Conservation (phyloP, 2,113 vertebrate species). For the Rattus rattus region DNA sequence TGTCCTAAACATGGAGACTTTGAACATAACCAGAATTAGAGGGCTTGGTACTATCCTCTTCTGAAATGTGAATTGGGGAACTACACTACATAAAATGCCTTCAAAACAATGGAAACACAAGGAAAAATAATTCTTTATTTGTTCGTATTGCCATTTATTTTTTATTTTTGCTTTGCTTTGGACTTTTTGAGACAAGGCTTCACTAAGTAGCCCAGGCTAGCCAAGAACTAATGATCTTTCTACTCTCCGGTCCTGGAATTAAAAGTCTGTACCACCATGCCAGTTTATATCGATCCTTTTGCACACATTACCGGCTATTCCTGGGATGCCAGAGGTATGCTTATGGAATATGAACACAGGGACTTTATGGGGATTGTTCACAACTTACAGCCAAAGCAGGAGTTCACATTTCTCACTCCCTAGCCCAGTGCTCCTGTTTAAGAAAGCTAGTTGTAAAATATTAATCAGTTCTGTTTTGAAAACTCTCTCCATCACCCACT, state of each 20-base stretch:
- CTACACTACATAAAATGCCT: background rate
- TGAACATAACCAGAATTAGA: background rate
- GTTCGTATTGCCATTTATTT: slow-evolving; percentile 1
- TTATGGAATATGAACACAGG: background rate
- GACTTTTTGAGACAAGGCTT: background rate
- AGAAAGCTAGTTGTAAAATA: background rate
- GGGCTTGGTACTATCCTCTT: background rate
- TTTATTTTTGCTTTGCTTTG: background rate
- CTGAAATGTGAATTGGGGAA: background rate
- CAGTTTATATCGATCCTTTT: background rate
- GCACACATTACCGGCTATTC: background rate
- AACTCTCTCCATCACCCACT: background rate
- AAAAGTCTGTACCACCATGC: background rate
- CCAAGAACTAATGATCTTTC: background rate
- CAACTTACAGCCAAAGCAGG: background rate
- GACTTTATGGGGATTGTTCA: background rate
- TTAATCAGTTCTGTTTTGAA: background rate
- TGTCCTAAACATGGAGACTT: slow-evolving; percentile 29
- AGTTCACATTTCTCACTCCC: background rate
- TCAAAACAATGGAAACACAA: background rate
- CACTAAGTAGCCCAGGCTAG: background rate
- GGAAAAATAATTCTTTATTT: background rate
- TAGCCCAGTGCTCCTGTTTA: slow-evolving; percentile 5
- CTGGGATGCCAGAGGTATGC: background rate
- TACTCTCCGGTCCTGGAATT: background rate